These are phyloP conservation scores for Rhincodon typus DNA, from an alignment of 2,797 vertebrate genomes.

Conservation along the genomic window DNA sequence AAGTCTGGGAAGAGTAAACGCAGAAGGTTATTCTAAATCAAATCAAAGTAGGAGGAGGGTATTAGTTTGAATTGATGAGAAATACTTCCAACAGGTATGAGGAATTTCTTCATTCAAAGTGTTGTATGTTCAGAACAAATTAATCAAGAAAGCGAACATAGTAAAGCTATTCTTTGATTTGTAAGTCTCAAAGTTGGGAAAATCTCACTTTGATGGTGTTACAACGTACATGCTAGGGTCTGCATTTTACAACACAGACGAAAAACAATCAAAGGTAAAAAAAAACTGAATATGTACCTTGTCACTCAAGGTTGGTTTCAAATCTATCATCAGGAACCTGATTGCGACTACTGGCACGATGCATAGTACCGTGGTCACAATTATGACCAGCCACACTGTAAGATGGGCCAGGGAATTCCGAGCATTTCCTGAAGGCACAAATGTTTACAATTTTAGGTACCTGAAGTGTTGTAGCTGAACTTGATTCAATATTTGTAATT, in stretches of 20 bases:
- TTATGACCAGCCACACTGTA: constrained; percentile 69
- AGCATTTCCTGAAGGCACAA: constrained; percentile 57
- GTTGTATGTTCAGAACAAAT: not conserved
- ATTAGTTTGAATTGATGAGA: not conserved
- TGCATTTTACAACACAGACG: not conserved
- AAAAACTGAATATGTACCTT: constrained; percentile 52
- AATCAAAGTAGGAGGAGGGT: not conserved
- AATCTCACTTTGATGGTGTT: not conserved
- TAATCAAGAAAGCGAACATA: not conserved
- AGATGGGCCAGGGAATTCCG: constrained; percentile 62
- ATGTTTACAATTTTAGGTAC: not conserved
- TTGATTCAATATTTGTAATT: not conserved
- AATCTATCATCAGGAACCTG: constrained; percentile 61
- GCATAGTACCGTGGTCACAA: constrained; percentile 68
- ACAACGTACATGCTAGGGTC: not conserved
- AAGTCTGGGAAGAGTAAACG: not conserved
- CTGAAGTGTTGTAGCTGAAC: not conserved
- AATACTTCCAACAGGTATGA: not conserved
- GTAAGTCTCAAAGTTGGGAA: not conserved
- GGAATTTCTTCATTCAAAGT: not conserved
- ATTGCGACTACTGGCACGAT: constrained; percentile 62
- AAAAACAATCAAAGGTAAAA: not conserved
- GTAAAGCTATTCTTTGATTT: not conserved
- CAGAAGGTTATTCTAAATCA: not conserved
- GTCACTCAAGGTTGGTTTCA: constrained; percentile 63